Percentiles rank a stretch among this genome's conserved stretches.
Conservation (phyloP, 2,888 invertebrate genomes). For the Gymnoscelis rufifasciata region DNA sequence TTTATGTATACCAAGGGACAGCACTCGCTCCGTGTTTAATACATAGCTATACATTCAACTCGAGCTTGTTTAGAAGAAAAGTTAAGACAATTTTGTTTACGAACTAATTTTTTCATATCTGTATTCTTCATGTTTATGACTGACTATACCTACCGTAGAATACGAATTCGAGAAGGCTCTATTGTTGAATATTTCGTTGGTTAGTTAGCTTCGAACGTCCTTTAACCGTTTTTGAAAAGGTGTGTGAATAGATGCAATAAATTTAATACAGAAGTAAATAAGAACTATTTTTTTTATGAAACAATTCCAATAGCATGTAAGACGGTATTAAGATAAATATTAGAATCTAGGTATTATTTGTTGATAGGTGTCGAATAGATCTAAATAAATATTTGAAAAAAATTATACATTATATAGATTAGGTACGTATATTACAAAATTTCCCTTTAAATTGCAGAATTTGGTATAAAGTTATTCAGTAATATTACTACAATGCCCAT, state of each 20-base stretch:
- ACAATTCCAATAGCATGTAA: too few relatives aligned
- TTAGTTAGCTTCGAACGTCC: constrained; percentile 60
- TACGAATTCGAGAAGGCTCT: constrained; percentile 10
- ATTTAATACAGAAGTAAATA: constrained; percentile 74
- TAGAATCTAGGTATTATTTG: too few relatives aligned
- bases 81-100: neutral
- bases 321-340: too few relatives aligned
- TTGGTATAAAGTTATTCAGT: too few relatives aligned
- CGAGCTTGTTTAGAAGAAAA: constrained; percentile 9
- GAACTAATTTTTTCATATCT: constrained; percentile 5
- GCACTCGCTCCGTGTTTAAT: too few relatives aligned
- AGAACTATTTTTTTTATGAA: constrained; percentile 42
- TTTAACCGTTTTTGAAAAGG: constrained; percentile 66
- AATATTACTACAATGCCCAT: too few relatives aligned
- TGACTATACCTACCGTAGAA: constrained; percentile 6
- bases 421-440: too few relatives aligned
- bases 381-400: too few relatives aligned
- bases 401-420: too few relatives aligned
- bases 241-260: constrained; percentile 82
- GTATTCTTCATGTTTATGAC: constrained; percentile 9
- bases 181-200: constrained; percentile 30
- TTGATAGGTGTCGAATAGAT: too few relatives aligned
- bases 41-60: neutral
- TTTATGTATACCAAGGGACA: too few relatives aligned
- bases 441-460: too few relatives aligned